Percentiles rank a stretch among this genome's conserved stretches.
Conservation (phyloP, 2,888 invertebrate genomes). For the Acanthopleura granulata region DNA sequence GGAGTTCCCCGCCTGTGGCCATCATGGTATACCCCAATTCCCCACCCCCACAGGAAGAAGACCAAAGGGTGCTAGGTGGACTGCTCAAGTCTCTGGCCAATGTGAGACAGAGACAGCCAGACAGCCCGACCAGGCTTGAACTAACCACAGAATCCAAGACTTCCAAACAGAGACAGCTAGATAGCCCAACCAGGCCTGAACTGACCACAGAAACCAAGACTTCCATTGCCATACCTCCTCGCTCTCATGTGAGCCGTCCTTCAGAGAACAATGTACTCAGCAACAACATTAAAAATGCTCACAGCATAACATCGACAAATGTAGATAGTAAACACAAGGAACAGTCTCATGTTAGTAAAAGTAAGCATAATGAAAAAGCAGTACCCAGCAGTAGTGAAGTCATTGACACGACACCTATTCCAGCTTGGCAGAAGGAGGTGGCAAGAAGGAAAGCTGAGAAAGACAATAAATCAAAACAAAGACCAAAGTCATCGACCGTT, state of each 20-base stretch:
- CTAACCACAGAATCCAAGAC: neutral
- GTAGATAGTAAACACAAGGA: neutral
- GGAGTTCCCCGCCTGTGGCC: slow-evolving; percentile 33
- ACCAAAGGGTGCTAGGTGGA: slow-evolving; percentile 44
- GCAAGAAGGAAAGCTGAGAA: slow-evolving; percentile 30
- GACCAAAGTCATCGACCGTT: neutral
- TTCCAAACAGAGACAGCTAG: neutral
- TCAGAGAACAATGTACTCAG: neutral
- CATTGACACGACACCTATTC: slow-evolving; percentile 24
- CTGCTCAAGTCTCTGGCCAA: slow-evolving; percentile 48
- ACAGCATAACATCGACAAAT: neutral
- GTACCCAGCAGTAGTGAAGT: neutral
- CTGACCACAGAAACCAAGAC: neutral
- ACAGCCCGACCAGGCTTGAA: neutral
- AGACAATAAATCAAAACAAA: neutral
- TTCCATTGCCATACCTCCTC: neutral
- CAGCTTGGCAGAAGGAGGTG: slow-evolving; percentile 43
- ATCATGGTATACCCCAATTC: slow-evolving; percentile 27
- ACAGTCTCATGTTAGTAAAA: neutral
- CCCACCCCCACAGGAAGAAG: slow-evolving; percentile 18
- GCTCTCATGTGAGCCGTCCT: neutral
- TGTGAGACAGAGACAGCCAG: slow-evolving; percentile 39
- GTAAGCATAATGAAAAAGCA: neutral
- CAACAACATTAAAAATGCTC: neutral
- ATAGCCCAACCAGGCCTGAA: neutral